Base-by-base conservation (phyloP, 2,888 invertebrate species). In the Miltochrista miniata region DNA sequence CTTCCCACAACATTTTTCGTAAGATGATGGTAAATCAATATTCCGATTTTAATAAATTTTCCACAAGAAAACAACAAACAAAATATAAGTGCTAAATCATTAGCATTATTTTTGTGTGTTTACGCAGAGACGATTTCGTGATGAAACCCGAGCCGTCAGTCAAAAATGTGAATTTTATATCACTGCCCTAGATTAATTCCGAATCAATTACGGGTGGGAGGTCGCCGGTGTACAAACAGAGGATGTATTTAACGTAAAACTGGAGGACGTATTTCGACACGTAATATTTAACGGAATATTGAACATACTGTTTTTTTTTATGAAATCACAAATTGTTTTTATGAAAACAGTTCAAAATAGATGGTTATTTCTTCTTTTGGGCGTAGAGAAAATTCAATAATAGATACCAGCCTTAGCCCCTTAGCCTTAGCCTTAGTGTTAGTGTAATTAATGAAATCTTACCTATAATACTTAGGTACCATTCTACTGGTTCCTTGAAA, bases 151-250 rank as follows among this genome's bases (percentile, higher is more conserved):
- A 24, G 18, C 37, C 47, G 61, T 53, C 54, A 60, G 58, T 68
- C 61, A n/a, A 60, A 70, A 64, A 59, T 38, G 54, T 44, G 63
- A 64, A 61, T 71, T 77, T 78, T 74, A 77, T 74, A 77, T 75
- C 74, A 70, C 67, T 60, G 61, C 52, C 52, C 57, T 56, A 60
- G 74, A 74, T 80, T 77, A 77, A 80, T 78, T 73, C 68, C 47
- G 72, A 79, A 80, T 80, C 78, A 80, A 81, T 81, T 79, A 76
- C 72, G 62, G 58, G 47, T 61, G 62, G 63, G 63, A 61, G 61
- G 64, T 67, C 59, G 64, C 73, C 72, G 74, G 79, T 78, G 78
- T 70, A 70, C 70, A 76, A 78, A 77, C 79, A 76, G 72, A 68
- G 74, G 74, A 72, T 74, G 76, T 70, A 72, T 76, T 75, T 76